Evolutionary conservation across 2,797 vertebrate species (phyloP).

Genomic region (Notoglanidium macrostoma): DNA sequence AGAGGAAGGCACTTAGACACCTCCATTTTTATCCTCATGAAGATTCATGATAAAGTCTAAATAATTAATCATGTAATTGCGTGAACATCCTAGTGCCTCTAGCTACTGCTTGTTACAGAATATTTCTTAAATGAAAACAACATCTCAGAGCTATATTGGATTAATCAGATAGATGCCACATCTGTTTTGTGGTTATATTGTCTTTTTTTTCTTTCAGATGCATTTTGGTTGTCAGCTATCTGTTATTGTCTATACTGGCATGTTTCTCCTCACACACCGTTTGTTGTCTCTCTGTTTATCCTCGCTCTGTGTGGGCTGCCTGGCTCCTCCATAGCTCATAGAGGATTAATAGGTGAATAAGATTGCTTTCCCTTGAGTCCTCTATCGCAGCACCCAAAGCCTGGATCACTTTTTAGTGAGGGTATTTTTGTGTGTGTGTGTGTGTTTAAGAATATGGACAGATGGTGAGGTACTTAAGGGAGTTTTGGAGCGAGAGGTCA

Average conservation of each 20-base stretch:
- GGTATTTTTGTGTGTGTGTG: slow-evolving; percentile 35
- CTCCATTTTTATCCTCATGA: neutral
- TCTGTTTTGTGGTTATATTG: neutral
- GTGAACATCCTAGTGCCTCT: neutral
- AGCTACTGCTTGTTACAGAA: neutral
- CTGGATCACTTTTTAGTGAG: neutral
- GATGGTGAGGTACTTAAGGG: slow-evolving; percentile 50
- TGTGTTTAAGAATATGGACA: slow-evolving; percentile 41
- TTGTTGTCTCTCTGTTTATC: slow-evolving; percentile 13
- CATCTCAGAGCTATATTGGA: neutral
- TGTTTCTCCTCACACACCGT: neutral
- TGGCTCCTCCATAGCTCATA: slow-evolving; percentile 10
- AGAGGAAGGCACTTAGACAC: neutral
- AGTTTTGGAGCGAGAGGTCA: slow-evolving; percentile 45
- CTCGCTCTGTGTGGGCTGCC: neutral
- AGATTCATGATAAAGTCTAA: neutral
- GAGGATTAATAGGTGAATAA: slow-evolving; percentile 33
- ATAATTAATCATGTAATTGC: slow-evolving; percentile 12
- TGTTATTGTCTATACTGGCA: neutral
- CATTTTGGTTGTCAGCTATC: neutral
- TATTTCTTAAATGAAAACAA: slow-evolving; percentile 1
- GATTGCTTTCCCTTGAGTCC: slow-evolving; percentile 13
- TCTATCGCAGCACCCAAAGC: neutral
- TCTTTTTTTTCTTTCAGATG: neutral
- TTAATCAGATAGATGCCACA: neutral